These are phyloP conservation scores for Incurvaria masculella DNA, from an alignment of 2,888 invertebrate species.

Conservation along the genomic window DNA sequence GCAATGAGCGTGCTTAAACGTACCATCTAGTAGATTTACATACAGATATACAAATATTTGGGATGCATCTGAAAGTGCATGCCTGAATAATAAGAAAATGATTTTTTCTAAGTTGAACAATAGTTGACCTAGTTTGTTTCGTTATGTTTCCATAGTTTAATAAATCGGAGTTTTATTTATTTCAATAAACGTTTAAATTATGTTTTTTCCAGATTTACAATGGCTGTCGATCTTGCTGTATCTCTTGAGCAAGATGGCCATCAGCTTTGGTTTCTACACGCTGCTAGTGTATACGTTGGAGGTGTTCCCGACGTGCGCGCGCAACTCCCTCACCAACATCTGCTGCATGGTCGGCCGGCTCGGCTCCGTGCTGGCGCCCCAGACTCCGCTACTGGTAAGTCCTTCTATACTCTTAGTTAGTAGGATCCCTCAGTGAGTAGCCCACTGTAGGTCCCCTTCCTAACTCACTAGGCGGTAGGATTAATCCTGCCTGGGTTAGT, in stretches of 20 bases:
- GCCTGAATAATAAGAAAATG: too few species aligned
- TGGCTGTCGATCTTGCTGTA: conserved; percentile 51
- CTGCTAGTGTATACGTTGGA: conserved; percentile 66
- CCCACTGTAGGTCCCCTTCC: neutral
- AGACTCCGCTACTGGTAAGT: conserved; percentile 61
- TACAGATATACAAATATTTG: too few species aligned
- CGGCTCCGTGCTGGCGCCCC: conserved; percentile 64
- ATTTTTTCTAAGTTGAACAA: too few species aligned
- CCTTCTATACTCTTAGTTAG: conserved; percentile 3
- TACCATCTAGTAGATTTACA: too few species aligned
- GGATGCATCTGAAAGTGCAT: too few species aligned
- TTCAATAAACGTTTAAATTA: conserved; percentile 1
- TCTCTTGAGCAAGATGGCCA: conserved; percentile 63
- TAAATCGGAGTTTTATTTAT: too few species aligned
- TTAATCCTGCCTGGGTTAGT: conserved; percentile 9
- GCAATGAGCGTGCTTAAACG: too few species aligned
- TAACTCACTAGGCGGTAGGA: too few species aligned
- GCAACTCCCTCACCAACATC: conserved; percentile 62
- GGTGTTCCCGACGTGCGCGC: conserved; percentile 64
- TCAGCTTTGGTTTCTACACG: conserved; percentile 62
- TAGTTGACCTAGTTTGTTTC: too few species aligned
- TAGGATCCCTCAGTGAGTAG: neutral
- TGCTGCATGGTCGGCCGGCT: conserved; percentile 64
- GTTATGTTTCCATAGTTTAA: too few species aligned
- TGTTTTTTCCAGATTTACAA: conserved; percentile 27